These are phyloP conservation scores for Drosophila repleta DNA, from an alignment of 1,140 invertebrate species.

Conservation along the genomic window DNA sequence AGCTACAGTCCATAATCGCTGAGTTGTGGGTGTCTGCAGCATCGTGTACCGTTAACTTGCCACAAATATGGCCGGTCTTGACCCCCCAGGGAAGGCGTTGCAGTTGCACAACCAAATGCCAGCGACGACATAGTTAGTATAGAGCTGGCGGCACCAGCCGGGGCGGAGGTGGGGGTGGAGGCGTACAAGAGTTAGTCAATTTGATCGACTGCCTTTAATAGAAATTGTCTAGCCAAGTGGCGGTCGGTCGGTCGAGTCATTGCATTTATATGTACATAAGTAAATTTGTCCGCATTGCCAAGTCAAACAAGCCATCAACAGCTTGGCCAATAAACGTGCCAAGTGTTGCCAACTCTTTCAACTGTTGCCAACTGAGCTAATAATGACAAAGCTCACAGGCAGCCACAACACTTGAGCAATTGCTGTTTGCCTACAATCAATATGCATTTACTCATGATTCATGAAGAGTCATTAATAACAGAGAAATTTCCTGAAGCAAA, in stretches of 20 bases:
- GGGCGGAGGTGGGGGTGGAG: background rate
- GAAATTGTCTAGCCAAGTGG: constrained; percentile 51
- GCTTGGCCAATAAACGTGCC: constrained; percentile 32
- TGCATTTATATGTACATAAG: constrained; percentile 28
- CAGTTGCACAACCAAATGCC: constrained; percentile 56
- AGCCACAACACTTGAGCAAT: background rate
- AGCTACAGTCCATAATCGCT: constrained; percentile 1
- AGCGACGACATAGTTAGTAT: background rate
- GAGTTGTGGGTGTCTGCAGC: constrained; percentile 27
- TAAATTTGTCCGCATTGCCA: constrained; percentile 57
- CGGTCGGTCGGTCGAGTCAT: constrained; percentile 19
- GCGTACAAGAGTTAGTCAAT: constrained; percentile 17
- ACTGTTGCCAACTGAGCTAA: constrained; percentile 24
- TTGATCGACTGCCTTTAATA: constrained; percentile 61
- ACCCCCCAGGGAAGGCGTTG: constrained; percentile 45
- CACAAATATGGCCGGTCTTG: constrained; percentile 65
- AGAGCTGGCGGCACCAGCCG: background rate
- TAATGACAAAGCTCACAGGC: background rate
- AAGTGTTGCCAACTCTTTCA: constrained; percentile 46
- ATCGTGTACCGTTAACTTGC: constrained; percentile 34
- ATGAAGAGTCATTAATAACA: too few relatives aligned
- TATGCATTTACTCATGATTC: background rate
- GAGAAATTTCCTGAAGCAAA: too few relatives aligned
- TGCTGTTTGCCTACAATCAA: constrained; percentile 1
- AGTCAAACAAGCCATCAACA: constrained; percentile 59